These are phyloP conservation scores for Rhopalosiphum nymphaeae DNA, from an alignment of 2,888 invertebrate genomes.

Conservation along the genomic window DNA sequence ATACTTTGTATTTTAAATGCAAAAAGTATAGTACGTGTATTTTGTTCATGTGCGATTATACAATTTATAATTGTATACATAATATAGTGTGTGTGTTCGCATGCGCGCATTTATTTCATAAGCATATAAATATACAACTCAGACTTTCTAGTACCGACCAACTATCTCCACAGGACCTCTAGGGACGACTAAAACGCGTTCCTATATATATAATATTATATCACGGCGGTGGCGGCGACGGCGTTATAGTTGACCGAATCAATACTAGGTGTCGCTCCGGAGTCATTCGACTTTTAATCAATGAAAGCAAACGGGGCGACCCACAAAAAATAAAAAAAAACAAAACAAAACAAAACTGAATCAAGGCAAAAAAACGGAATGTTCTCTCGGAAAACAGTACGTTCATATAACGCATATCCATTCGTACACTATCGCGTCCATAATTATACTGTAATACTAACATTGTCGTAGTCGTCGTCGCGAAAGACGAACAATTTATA, in stretches of 20 bases:
- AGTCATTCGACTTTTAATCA: conserved; percentile 60
- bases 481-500: not conserved
- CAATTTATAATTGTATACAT: not conserved
- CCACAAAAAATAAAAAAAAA: conserved; percentile 40
- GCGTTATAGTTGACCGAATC: conserved; percentile 57
- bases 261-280: conserved; percentile 62
- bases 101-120: not conserved
- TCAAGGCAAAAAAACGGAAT: not conserved
- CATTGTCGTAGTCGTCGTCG: not conserved
- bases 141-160: not conserved
- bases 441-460: not conserved
- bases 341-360: not conserved
- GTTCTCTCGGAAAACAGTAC: conserved; percentile 26
- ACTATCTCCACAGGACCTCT: not conserved
- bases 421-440: conserved; percentile 3
- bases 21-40: not conserved
- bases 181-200: conserved; percentile 10
- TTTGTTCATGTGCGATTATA: not conserved
- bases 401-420: not conserved
- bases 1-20: not conserved
- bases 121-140: not conserved
- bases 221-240: not conserved
- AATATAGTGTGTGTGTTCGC: not conserved
- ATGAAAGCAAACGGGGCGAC: conserved; percentile 64
- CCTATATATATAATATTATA: not conserved